A percentile compares a stretch with the other conserved stretches of the same genome.
phyloP scores from a whole-genome alignment of 1,140 invertebrate species.

The Trigoniulus corallinus region DNA sequence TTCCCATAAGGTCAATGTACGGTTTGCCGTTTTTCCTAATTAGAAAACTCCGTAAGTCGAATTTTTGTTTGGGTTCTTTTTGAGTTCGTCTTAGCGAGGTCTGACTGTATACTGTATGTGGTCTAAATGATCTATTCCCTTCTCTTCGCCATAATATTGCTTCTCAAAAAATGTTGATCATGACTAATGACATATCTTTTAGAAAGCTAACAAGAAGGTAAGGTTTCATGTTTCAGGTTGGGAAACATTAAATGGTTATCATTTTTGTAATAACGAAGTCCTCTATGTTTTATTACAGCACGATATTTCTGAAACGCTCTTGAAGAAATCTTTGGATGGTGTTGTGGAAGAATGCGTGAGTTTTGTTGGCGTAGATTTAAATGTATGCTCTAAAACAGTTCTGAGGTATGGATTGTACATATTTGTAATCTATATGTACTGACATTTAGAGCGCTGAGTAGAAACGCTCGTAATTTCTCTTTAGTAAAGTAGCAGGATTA shows the following conservation, averaged over 20 bases:
- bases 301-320: constrained; percentile 57
- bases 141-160: too few relatives aligned
- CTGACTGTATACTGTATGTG: too few relatives aligned
- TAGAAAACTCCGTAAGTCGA: too few relatives aligned
- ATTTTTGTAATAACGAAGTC: too few relatives aligned
- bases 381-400: constrained; percentile 60
- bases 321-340: constrained; percentile 53
- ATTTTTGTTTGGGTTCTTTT: too few relatives aligned
- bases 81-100: too few relatives aligned
- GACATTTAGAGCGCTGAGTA: neutral
- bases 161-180: too few relatives aligned
- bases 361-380: constrained; percentile 80
- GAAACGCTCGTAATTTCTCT: neutral
- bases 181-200: too few relatives aligned
- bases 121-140: too few relatives aligned
- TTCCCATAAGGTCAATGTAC: too few relatives aligned
- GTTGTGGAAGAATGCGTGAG: constrained; percentile 62
- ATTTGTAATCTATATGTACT: neutral
- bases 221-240: neutral
- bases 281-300: constrained; percentile 38
- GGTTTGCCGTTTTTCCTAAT: too few relatives aligned
- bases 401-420: constrained; percentile 37
- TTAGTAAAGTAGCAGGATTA: constrained; percentile 60
- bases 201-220: too few relatives aligned
- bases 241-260: neutral